phyloP scores from a whole-genome alignment of 1,140 invertebrate genomes.

The Ganaspis sp. region DNA sequence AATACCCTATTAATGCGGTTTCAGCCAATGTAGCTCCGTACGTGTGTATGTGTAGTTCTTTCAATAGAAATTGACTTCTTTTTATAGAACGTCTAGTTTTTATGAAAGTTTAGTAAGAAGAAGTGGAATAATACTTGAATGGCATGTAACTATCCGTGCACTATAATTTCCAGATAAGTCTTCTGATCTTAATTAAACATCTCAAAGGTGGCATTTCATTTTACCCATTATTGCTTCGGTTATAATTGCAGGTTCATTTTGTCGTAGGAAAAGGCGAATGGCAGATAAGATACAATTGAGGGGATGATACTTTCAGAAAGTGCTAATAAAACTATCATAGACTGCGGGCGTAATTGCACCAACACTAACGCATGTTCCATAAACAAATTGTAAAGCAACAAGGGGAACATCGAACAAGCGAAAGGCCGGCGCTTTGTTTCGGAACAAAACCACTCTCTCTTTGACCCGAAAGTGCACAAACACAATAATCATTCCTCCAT shows the following conservation, averaged over 20 bases:
- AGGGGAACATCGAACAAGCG: constrained; percentile 12
- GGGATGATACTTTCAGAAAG: constrained; percentile 1
- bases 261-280: not conserved
- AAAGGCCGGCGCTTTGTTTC: constrained; percentile 29
- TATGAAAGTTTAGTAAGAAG: not conserved
- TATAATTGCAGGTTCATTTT: constrained; percentile 17
- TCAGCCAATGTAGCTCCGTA: not conserved
- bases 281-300: constrained; percentile 10
- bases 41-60: not conserved
- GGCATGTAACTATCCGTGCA: not conserved
- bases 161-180: constrained; percentile 11
- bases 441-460: constrained; percentile 27
- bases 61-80: not conserved
- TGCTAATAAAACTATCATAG: constrained; percentile 20
- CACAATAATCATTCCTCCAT: constrained; percentile 6
- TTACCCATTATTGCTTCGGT: not conserved
- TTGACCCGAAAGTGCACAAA: constrained; percentile 20
- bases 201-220: constrained; percentile 30
- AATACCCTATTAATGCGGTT: not conserved
- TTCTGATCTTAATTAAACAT: constrained; percentile 29
- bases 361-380: constrained; percentile 8
- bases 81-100: constrained; percentile 7
- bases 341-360: not conserved
- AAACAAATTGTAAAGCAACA: constrained; percentile 22
- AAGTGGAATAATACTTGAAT: constrained; percentile 1